Evolutionary conservation across 2,888 invertebrate genomes (phyloP).

Genomic region (Drosophila pseudotakahashii): DNA sequence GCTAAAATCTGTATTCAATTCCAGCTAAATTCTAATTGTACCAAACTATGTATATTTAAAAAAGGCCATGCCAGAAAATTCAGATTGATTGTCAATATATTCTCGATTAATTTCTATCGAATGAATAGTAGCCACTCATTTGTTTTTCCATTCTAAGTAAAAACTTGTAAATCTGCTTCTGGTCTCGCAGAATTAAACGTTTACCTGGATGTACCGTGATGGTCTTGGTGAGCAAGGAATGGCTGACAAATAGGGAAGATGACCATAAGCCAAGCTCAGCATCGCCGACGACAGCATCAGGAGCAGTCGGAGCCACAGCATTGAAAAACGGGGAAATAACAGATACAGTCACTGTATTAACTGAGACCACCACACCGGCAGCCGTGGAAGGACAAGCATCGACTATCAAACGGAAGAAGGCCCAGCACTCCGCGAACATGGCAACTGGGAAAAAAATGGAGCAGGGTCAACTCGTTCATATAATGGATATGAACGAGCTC

Average conservation of each 20-base stretch:
- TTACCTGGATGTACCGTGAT: conserved; percentile 66
- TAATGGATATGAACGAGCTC: conserved; percentile 58
- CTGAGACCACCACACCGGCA: conserved; percentile 1
- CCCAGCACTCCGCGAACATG: conserved; percentile 46
- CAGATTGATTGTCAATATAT: neutral
- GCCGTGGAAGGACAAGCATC: conserved; percentile 10
- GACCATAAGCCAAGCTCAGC: conserved; percentile 52
- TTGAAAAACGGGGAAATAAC: conserved; percentile 19
- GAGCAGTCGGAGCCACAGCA: conserved; percentile 31
- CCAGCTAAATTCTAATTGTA: too few relatives aligned
- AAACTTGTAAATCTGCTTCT: conserved; percentile 1
- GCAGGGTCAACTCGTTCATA: conserved; percentile 49
- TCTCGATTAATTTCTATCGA: neutral
- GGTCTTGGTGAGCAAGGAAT: conserved; percentile 83
- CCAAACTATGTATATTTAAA: too few relatives aligned
- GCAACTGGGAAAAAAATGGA: conserved; percentile 57
- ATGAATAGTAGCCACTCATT: neutral
- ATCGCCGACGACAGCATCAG: conserved; percentile 50
- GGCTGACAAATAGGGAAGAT: conserved; percentile 74
- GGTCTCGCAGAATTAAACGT: neutral
- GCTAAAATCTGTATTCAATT: too few relatives aligned
- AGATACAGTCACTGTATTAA: neutral
- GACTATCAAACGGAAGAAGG: conserved; percentile 20
- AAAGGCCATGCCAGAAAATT: neutral
- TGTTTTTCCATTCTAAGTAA: neutral